Evolutionary conservation across 1,140 invertebrate species (phyloP), one percentile per base, ranked within the genome.

Genomic region (Schlechtendalia chinensis): DNA sequence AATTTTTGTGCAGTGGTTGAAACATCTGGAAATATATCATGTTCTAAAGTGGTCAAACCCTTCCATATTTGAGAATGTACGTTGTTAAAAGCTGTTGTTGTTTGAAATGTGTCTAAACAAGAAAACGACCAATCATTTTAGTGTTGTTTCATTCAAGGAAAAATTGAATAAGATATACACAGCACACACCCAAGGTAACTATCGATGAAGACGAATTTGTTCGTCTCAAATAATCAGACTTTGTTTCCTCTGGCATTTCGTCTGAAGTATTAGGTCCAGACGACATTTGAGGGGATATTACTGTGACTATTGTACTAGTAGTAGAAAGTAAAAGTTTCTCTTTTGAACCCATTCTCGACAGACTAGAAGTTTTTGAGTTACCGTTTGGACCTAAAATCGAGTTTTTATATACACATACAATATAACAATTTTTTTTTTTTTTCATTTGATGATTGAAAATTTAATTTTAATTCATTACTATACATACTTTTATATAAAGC

Each of bases 41-140:
- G 89, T 71, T 94, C 90, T 81, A 96, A 88, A 59, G 88, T 88
- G 69, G 90, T 88, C 75, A 98, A 88, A 61, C 91, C 91, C 83
- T 90, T 89, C 94, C 95, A 98, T 65, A 98, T 87, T 86, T 93
- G 94, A 85, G 91, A 91, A 86, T 96, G 97, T 58, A 97, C 92
- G 71, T 91, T 92, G 72, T 88, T 79, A 22, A 50, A 58, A 1
- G 75, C 22, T 50, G 58, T 19, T 27, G 24, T 47, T n/a, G 58
- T 50, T 61, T 77, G 53, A 58, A 16, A 79, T 19, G 22, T 27
- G 12, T 79, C 75, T 79, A 63, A 63, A n/a, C 24, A 45, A 59
- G 1, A 56, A 77, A 22, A 77, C n/a, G n/a, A n/a, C 10, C 32
- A 39, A 39, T 39, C 8, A 8, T 39, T 39, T 8, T 4, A 39